These are phyloP conservation scores for Sebastes reedi DNA, from an alignment of 2,797 vertebrate species.

Conservation along the genomic window DNA sequence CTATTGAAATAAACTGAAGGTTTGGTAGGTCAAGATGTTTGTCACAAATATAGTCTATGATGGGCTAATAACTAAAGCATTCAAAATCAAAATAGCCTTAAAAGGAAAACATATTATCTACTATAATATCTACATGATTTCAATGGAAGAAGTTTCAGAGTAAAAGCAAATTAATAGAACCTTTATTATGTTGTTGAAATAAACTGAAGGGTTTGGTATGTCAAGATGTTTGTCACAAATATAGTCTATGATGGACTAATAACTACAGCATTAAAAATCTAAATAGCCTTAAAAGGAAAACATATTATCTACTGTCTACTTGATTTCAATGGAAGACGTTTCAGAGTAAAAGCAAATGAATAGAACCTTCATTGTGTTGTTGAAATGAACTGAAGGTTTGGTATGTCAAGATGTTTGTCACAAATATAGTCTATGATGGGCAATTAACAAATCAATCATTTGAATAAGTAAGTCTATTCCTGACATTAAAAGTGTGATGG, in stretches of 20 bases:
- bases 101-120: background rate
- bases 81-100: background rate
- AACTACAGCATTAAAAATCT: background rate
- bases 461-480: too few relatives aligned
- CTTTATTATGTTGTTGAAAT: background rate
- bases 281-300: background rate
- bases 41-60: too few relatives aligned
- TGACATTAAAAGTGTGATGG: background rate
- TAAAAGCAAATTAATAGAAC: background rate
- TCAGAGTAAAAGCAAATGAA: background rate
- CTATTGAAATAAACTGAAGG: background rate
- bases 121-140: background rate
- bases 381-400: background rate
- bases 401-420: too few relatives aligned
- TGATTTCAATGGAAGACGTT: background rate
- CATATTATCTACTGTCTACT: background rate
- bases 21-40: background rate
- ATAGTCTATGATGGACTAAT: background rate
- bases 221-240: background rate
- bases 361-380: rapidly evolving
- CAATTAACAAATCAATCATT: background rate
- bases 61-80: background rate
- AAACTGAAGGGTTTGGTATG: background rate
- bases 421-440: background rate
- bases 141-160: background rate